phyloP scores from a whole-genome alignment of 2,113 vertebrate genomes.

The Dasyurus viverrinus region DNA sequence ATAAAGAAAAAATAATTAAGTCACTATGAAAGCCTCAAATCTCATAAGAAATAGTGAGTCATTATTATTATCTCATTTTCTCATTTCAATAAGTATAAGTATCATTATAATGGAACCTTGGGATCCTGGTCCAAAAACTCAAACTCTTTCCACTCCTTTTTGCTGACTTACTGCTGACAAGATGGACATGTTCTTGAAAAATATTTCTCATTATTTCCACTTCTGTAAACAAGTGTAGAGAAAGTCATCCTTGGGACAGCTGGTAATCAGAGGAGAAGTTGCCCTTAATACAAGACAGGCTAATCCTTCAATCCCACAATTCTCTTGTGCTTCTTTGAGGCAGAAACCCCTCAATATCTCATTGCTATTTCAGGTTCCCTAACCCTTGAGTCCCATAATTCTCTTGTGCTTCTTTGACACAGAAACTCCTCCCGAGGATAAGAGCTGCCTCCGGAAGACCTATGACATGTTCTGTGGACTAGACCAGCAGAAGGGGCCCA shows the following conservation, averaged over 20 bases:
- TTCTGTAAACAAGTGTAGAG: neutral
- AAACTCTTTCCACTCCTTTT: neutral
- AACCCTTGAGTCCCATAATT: neutral
- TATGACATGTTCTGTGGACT: constrained; percentile 94
- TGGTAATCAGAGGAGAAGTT: neutral
- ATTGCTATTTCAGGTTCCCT: neutral
- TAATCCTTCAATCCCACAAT: neutral
- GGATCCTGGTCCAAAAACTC: neutral
- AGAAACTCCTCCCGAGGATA: constrained; percentile 76
- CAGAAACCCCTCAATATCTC: no score
- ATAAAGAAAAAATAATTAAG: neutral
- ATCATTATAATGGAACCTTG: neutral
- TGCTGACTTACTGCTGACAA: neutral
- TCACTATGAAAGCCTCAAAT: neutral
- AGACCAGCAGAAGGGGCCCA: constrained; percentile 84
- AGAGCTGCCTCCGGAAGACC: constrained; percentile 81
- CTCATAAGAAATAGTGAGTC: neutral
- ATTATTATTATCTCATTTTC: neutral
- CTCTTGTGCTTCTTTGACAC: constrained; percentile 56
- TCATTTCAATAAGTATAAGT: neutral
- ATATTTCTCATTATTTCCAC: neutral
- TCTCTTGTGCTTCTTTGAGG: no score
- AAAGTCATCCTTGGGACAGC: neutral
- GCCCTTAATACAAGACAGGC: neutral
- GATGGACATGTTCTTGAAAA: neutral